Conservation (phyloP, 1,140 invertebrate species). For the Araneus ventricosus region DNA sequence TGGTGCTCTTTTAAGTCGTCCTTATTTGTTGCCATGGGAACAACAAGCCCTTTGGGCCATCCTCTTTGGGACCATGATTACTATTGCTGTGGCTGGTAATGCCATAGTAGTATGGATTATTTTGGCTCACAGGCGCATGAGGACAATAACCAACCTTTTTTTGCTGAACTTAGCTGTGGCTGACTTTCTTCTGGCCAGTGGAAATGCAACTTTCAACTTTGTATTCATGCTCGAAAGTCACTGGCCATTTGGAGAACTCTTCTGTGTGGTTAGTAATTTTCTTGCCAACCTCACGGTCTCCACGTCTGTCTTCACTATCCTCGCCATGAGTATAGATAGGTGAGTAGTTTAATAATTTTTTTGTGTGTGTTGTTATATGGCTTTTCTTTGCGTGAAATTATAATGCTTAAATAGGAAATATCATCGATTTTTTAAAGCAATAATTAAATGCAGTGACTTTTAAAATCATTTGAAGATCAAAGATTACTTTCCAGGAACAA, state of each 20-base stretch:
- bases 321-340: constrained; percentile 97
- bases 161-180: constrained; percentile 79
- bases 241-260: constrained; percentile 92
- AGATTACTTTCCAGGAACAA: no score
- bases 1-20: constrained; percentile 48
- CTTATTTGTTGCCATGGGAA: constrained; percentile 64
- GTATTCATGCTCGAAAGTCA: constrained; percentile 82
- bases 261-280: constrained; percentile 94
- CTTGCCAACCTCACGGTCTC: constrained; percentile 93
- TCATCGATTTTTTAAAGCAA: not conserved
- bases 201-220: constrained; percentile 82
- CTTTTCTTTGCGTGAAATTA: not conserved
- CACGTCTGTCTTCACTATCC: constrained; percentile 93
- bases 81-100: constrained; percentile 90
- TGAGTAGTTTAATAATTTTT: constrained; percentile 81
- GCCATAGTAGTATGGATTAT: constrained; percentile 94
- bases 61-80: constrained; percentile 83
- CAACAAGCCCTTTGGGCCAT: constrained; percentile 76
- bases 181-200: constrained; percentile 79
- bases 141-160: constrained; percentile 79
- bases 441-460: not conserved
- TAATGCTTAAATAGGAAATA: not conserved
- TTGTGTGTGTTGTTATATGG: not conserved
- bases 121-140: constrained; percentile 85
- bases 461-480: no score